Evolutionary conservation across 1,140 invertebrate genomes (phyloP).

Genomic region (Coenobita brevimanus): DNA sequence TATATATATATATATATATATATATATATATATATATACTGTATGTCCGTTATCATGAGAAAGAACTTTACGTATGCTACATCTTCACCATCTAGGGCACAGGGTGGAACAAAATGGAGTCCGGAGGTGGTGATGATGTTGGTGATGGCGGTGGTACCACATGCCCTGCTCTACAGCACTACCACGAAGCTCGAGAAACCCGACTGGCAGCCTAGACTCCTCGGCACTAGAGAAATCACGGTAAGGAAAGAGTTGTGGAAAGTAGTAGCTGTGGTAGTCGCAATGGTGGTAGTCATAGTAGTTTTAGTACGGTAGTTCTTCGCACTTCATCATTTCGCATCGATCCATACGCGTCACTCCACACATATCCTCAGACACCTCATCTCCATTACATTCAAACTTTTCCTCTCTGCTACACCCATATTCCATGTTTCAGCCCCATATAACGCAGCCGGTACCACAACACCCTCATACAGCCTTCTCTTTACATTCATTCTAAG

Average conservation of each 20-base stretch:
- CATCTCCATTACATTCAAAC: too few relatives aligned
- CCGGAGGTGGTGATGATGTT: background rate
- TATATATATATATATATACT: background rate
- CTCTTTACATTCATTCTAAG: too few relatives aligned
- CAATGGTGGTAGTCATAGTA: too few relatives aligned
- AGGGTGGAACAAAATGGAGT: background rate
- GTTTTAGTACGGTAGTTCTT: background rate
- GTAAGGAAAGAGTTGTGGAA: background rate
- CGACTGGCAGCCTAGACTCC: constrained; percentile 42
- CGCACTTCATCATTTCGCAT: background rate
- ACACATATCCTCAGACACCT: too few relatives aligned
- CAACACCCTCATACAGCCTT: too few relatives aligned
- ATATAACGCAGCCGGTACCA: too few relatives aligned
- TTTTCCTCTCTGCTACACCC: too few relatives aligned
- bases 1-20: background rate
- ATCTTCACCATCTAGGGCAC: background rate
- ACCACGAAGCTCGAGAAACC: constrained; percentile 9
- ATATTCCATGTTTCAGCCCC: too few relatives aligned
- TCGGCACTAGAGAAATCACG: constrained; percentile 26
- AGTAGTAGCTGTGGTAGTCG: background rate
- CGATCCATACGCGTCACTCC: too few relatives aligned
- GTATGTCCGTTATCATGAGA: too few relatives aligned
- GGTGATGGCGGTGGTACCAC: background rate
- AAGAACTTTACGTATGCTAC: background rate
- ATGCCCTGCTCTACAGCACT: background rate